Evolutionary conservation across 2,113 vertebrate species (phyloP), one percentile per base, ranked within the genome.

Genomic region (Myiopsitta monachus): DNA sequence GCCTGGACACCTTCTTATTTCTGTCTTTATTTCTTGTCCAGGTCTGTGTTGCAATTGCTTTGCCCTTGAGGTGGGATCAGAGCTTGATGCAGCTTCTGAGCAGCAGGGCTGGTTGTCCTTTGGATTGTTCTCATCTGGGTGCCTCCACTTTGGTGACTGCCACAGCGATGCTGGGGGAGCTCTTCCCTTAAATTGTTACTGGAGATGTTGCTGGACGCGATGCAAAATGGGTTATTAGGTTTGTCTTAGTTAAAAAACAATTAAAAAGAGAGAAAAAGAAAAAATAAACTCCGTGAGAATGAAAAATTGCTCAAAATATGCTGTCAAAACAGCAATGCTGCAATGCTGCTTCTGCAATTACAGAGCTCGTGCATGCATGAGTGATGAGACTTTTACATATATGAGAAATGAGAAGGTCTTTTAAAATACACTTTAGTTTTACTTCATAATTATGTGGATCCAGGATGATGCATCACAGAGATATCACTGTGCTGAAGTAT

Each of bases 371-470:
- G 76, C 27, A 26, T 11, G 83, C 47, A 6, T 52, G 95, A 96
- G 66, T 38, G 83, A 90, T 93, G 83, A 83, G 92, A 78, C 47
- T 90, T 93, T 26, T 78, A 81, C 83, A 57, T 44, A 31, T 6
- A 59, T 17, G 80, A 94, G 80, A 78, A 86, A 95, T 72, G 80
- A 90, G 86, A 38, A 64, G 66, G 83, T 86, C 69, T 84, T 83
- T 95, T 74, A 93, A 97, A 97, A 81, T 28, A 68, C 51, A 64
- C 52, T 93, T 96, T 61, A 54, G 80, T 76, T 90, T 94, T 68
- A 61, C 64, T 90, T 87, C 59, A 41, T 83, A 81, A 90, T 90
- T 87, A 72, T 62, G 83, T 78, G 77, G 79, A 83, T 90, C 61
- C 61, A 57, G 43, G 54, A 41, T 47, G 90, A 95, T 93, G 92